These are phyloP conservation scores for Otis tarda DNA, from an alignment of 2,113 vertebrate species.

Conservation along the genomic window DNA sequence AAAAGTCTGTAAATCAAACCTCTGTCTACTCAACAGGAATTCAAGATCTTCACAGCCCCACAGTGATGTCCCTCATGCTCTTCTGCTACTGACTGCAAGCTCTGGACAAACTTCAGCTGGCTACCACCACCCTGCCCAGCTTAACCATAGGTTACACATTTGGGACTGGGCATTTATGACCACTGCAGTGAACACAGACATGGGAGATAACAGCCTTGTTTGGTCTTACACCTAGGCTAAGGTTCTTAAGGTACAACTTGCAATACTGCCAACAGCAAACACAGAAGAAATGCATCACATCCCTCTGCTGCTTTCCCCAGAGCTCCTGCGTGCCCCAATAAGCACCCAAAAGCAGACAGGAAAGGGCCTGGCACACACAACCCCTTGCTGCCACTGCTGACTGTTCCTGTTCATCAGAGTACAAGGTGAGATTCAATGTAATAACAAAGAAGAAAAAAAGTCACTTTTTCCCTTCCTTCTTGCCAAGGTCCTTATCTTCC, in stretches of 20 bases:
- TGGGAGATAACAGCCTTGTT: neutral
- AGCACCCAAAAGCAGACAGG: neutral
- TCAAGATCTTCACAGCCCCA: slow-evolving; percentile 82
- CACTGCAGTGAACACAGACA: neutral
- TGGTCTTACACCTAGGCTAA: neutral
- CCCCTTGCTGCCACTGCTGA: neutral
- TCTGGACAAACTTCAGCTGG: neutral
- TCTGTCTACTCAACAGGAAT: slow-evolving; percentile 85
- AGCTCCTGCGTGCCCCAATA: neutral
- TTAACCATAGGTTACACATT: neutral
- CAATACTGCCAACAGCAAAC: neutral
- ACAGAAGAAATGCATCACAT: neutral
- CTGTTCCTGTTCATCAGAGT: neutral
- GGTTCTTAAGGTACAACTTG: neutral
- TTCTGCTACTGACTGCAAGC: slow-evolving; percentile 24
- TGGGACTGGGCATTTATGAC: neutral
- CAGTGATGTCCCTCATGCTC: slow-evolving; percentile 84
- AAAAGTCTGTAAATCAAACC: slow-evolving; percentile 88
- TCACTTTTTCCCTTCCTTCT: neutral
- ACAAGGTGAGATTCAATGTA: neutral
- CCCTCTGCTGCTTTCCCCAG: neutral
- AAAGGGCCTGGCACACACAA: neutral
- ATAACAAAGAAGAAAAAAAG: neutral
- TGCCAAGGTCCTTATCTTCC: neutral
- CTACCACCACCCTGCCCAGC: neutral